Percentiles rank a stretch among this genome's conserved stretches.
Conservation (phyloP, 2,797 vertebrate species). For the Diglossa cyanea region DNA sequence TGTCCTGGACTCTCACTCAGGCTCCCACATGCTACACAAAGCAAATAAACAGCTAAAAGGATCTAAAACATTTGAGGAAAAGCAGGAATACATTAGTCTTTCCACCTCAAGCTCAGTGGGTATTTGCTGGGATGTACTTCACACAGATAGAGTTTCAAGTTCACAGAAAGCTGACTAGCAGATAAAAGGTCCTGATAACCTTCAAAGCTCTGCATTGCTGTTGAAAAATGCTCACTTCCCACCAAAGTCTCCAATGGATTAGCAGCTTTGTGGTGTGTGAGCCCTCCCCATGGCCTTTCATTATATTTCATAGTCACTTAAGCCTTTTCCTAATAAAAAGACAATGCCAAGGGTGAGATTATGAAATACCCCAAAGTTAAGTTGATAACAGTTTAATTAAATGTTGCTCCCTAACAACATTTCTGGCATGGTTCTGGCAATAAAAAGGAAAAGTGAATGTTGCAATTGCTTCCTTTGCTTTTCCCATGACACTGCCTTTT, state of each 20-base stretch:
- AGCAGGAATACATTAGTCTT: neutral
- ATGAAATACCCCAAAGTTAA: constrained; percentile 58
- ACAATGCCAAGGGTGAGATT: constrained; percentile 51
- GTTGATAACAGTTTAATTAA: constrained; percentile 65
- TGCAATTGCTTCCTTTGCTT: constrained; percentile 10
- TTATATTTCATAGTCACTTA: constrained; percentile 47
- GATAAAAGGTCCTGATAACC: constrained; percentile 23
- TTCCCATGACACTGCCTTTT: neutral
- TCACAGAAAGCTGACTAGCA: neutral
- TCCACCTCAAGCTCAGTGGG: neutral
- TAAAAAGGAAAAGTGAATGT: neutral
- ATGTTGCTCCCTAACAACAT: constrained; percentile 20
- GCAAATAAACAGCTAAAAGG: neutral
- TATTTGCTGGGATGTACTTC: neutral
- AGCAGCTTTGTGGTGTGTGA: neutral
- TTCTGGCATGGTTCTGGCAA: constrained; percentile 5
- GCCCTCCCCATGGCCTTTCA: constrained; percentile 27
- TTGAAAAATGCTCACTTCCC: constrained; percentile 14
- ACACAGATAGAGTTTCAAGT: neutral
- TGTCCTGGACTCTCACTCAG: neutral
- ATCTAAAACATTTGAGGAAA: neutral
- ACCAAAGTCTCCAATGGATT: neutral
- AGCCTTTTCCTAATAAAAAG: constrained; percentile 56
- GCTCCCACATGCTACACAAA: neutral
- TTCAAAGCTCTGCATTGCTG: neutral